Conservation (phyloP, 2,888 invertebrate species). For the Tillus elongatus region DNA sequence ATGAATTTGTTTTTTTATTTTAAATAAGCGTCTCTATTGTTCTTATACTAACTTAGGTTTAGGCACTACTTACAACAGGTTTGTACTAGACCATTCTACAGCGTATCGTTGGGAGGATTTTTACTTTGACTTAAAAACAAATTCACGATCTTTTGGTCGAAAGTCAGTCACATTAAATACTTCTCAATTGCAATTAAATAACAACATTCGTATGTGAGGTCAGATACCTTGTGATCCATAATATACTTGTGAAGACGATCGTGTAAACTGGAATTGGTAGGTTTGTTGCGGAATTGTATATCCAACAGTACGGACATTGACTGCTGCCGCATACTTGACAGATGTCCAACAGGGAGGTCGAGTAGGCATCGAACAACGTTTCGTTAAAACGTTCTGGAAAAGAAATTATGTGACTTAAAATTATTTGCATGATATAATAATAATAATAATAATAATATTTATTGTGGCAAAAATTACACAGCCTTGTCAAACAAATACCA, state of each 20-base stretch:
- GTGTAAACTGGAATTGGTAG: slow-evolving; percentile 29
- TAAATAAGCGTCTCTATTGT: too few species aligned
- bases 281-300: slow-evolving; percentile 59
- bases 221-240: too few species aligned
- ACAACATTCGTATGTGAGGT: too few species aligned
- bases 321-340: slow-evolving; percentile 93
- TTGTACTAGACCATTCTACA: slow-evolving; percentile 2
- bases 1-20: too few species aligned
- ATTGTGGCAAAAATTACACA: too few species aligned
- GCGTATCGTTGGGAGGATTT: background rate
- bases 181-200: too few species aligned
- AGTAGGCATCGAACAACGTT: slow-evolving; percentile 79
- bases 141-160: slow-evolving; percentile 21
- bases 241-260: slow-evolving; percentile 27
- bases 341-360: slow-evolving; percentile 79
- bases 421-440: too few species aligned
- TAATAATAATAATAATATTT: too few species aligned
- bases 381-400: slow-evolving; percentile 82
- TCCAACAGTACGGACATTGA: slow-evolving; percentile 86
- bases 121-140: background rate
- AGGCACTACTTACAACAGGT: background rate
- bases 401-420: slow-evolving; percentile 13
- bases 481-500: too few species aligned
- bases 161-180: too few species aligned
- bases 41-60: too few species aligned